Evolutionary conservation across 2,797 vertebrate genomes (phyloP).

Genomic region (Ciconia nigra): DNA sequence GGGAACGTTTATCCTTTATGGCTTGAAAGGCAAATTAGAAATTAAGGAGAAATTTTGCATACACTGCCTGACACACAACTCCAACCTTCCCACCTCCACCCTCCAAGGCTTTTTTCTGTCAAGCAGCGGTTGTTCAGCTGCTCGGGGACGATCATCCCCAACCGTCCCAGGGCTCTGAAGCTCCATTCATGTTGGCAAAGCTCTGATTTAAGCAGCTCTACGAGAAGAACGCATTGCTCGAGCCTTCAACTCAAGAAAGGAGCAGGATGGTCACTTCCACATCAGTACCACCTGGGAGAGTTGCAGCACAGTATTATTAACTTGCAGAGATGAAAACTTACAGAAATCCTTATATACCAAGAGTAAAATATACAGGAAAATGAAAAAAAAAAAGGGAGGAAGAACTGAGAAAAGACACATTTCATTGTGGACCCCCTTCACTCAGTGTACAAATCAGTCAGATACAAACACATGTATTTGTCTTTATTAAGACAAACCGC

Average conservation of each 20-base stretch:
- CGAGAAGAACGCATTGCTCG: fast-evolving
- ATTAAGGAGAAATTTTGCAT: neutral
- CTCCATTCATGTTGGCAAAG: neutral
- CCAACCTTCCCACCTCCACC: neutral
- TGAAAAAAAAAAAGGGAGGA: no score
- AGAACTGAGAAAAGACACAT: neutral
- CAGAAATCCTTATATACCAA: neutral
- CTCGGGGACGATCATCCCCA: neutral
- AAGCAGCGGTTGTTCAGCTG: neutral
- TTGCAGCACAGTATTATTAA: neutral
- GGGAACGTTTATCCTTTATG: neutral
- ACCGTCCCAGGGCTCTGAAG: neutral
- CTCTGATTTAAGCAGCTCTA: neutral
- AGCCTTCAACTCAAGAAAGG: neutral
- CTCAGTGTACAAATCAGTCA: neutral
- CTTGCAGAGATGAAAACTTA: neutral
- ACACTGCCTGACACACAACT: neutral
- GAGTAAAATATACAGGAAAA: neutral
- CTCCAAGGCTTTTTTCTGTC: neutral
- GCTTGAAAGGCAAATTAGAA: neutral
- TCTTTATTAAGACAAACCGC: neutral
- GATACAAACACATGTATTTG: neutral
- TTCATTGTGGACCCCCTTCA: neutral
- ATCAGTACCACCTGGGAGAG: neutral
- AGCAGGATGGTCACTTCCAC: neutral